Evolutionary conservation across 2,888 invertebrate species (phyloP).

Genomic region (Caenorhabditis sp.): DNA sequence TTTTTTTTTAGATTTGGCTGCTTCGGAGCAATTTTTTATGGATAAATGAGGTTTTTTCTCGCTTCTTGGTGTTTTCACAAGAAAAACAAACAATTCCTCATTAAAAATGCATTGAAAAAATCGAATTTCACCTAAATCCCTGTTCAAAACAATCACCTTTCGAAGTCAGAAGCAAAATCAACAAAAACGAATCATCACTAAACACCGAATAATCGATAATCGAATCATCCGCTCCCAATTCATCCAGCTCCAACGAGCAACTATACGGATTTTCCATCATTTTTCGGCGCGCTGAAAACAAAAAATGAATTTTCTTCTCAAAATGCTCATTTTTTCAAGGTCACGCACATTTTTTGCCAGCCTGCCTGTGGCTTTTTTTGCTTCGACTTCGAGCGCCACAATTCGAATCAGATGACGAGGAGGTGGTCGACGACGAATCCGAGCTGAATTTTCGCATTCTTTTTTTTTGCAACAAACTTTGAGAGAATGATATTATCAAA

Average conservation of each 20-base stretch:
- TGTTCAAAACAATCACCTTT: too few relatives aligned
- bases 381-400: too few relatives aligned
- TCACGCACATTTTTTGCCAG: slow-evolving; percentile 31
- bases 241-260: slow-evolving; percentile 46
- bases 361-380: slow-evolving; percentile 21
- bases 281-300: slow-evolving; percentile 7
- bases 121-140: too few relatives aligned
- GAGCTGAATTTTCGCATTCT: neutral
- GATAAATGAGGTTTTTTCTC: too few relatives aligned
- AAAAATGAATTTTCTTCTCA: neutral
- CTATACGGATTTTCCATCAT: slow-evolving; percentile 51
- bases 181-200: slow-evolving; percentile 60
- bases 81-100: too few relatives aligned
- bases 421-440: slow-evolving; percentile 8
- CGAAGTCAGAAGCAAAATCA: slow-evolving; percentile 59
- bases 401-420: too few relatives aligned
- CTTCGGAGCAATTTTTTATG: too few relatives aligned
- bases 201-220: slow-evolving; percentile 53
- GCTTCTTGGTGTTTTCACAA: too few relatives aligned
- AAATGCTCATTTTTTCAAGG: neutral
- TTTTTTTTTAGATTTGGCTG: too few relatives aligned
- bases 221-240: slow-evolving; percentile 47
- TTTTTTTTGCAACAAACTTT: neutral
- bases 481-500: too few relatives aligned
- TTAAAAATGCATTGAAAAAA: too few relatives aligned